These are phyloP conservation scores for Eulithis testata DNA, from an alignment of 2,888 invertebrate genomes.

Conservation along the genomic window DNA sequence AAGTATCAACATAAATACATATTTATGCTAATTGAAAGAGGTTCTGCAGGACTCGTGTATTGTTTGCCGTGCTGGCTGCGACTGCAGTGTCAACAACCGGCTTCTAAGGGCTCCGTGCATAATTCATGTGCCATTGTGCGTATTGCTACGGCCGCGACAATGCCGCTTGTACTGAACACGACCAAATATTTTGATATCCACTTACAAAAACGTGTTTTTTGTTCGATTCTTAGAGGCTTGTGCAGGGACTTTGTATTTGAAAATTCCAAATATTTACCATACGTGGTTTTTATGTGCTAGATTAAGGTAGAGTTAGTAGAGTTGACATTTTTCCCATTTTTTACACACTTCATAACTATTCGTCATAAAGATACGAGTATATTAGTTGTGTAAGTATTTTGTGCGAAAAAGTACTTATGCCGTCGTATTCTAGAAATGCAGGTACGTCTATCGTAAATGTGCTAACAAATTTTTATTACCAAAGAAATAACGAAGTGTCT, in stretches of 20 bases:
- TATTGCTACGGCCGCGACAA: slow-evolving; percentile 34
- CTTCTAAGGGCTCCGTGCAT: slow-evolving; percentile 63
- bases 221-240: slow-evolving; percentile 1
- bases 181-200: slow-evolving; percentile 28
- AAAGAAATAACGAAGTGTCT: slow-evolving; percentile 26
- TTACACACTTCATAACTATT: no score
- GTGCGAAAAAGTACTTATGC: no score
- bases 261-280: neutral
- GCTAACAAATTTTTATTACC: neutral
- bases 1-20: slow-evolving; percentile 38
- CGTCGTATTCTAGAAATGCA: neutral
- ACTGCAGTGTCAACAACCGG: slow-evolving; percentile 68
- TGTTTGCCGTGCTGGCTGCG: slow-evolving; percentile 47
- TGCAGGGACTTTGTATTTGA: neutral
- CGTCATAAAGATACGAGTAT: no score
- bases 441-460: neutral
- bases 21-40: slow-evolving; percentile 53
- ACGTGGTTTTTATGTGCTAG: neutral
- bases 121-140: slow-evolving; percentile 71
- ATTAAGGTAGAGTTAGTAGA: neutral
- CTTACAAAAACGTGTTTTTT: slow-evolving; percentile 17
- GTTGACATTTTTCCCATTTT: neutral
- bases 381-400: no score
- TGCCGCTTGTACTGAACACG: slow-evolving; percentile 21
- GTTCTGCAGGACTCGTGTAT: slow-evolving; percentile 46